Evolutionary conservation across 1,140 invertebrate genomes (phyloP), one percentile per base, ranked within the genome.

Genomic region (Drosophila novamexicana): DNA sequence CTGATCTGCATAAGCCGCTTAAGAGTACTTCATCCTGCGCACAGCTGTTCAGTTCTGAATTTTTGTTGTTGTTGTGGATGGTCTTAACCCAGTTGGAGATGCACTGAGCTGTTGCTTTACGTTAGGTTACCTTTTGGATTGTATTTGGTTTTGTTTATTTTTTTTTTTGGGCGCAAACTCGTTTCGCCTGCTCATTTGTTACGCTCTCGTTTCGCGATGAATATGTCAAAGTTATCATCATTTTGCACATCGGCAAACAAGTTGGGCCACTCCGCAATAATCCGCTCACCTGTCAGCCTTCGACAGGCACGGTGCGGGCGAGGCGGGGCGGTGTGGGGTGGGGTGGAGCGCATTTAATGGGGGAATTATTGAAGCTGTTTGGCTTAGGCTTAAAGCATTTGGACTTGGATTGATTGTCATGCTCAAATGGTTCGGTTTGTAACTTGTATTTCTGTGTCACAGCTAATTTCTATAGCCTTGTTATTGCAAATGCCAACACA

Each of bases 401-500:
- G 52, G 49, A 74, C 32, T 62, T 50, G 58, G 57, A 56, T 74
- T 62, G 71, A 74, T 74, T 62, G 57, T 40, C 66, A 74, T 52
- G 65, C 71, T 69, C 57, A 62, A 69, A 73, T 59, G 36, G 14
- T 49, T 73, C 50, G 18, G 32, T 50, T 62, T 47, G 49, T 49
- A 32, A 14, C 32, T 54, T 44, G 54, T 39, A 54, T 68, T 57
- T 75, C 44, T 70, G 45, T 75, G 58, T 61, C 72, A 68, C 37
- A 65, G 72, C 67, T 75, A 70, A 75, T 75, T 75, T 75, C 72
- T 75, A 52, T 75, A 75, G 72, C 72, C 72, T 75, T 75, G 67
- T 75, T 75, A 64, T 56, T 57, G 57, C 71, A 75, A 75, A 75
- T 75, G 72, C 59, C 59, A 70, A 58, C 39, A 54, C 22, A 50